Base-by-base conservation (phyloP, 2,888 invertebrate genomes). In the Caenorhabditis sp. region DNA sequence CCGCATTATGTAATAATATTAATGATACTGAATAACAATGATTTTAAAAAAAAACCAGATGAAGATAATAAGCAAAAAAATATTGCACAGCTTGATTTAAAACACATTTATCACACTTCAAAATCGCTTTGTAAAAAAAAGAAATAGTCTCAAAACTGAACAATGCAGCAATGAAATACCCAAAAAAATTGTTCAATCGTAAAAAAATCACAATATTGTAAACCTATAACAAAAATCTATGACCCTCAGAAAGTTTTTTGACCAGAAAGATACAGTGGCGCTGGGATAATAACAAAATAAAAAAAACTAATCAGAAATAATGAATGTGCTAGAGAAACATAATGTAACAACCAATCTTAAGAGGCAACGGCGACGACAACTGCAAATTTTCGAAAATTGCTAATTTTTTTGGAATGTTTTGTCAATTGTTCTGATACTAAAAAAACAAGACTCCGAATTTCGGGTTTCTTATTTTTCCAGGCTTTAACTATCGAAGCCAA, bases 191-290 rank as follows among this genome's bases (percentile, higher is more conserved):
- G n/a, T 22, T 58, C 40, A 65, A 65, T 20, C 47, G 24, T 15
- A 47, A n/a, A n/a, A n/a, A 72, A 58, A 74, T 64, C 22, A n/a
- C n/a, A 50, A 26, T 60, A 65, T 20, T 40, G 24, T 15, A 47
- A 65, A 50, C 50, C 65, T 65, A 58, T 40, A 53, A 11, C 32
- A 61, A 61, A 26, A 51, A 60, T 28, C 50, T 60, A 74, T 60
- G 60, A 74, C 74, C 74, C 76, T 67, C 67, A 53, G 37, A 76
- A 60, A 74, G 37, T 60, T 37, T 60, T 53, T 60, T 76, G 76
- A 76, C 76, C 76, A 76, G 76, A 76, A n/a, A 65, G 18, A 60
- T 61, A 76, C 72, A 67, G 51, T 74, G 58, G 47, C 61, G 62
- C 56, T 55, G 64, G 62, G 53, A 61, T 47, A 26, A 24, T 50